Evolutionary conservation across 2,888 invertebrate species (phyloP), one percentile per base, ranked within the genome.

Genomic region (Euclidia mi): DNA sequence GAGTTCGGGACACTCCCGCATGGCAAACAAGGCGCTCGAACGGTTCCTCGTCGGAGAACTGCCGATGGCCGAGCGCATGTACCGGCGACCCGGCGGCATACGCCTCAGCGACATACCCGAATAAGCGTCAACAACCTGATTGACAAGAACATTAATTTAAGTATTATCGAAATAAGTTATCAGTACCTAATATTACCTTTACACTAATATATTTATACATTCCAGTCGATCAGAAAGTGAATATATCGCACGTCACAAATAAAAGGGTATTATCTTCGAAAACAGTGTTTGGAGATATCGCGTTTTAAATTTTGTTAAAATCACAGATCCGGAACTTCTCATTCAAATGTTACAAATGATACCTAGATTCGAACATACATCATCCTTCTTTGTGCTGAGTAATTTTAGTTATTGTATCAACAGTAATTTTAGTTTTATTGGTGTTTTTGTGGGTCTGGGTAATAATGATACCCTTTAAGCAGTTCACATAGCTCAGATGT

Each of bases 41-140:
- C 95, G 96, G n/a, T 97, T 96, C 86, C 88, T 96, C 1, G 95
- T 98, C 17, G 98, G 98, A 0, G 96, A 97, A 78, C 93, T 98
- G 15, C 97, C 98, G 0, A 82, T 95, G 64, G 94, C 95, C 12
- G 97, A 98, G 78, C 95, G 97, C 66, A 96, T 98, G 79, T 98
- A 97, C 84, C 95, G 97, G 3, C 94, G 95, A 34, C 92, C 95
- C 0, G 95, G 95, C 0, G 96, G 96, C 11, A 95, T 96, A 28
- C 91, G 89, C 14, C 91, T 96, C 11, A 95, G 94, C 62, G 95
- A 95, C 64, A 94, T 96, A 71, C 96, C 96, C 0, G 94, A 95
- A 67, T 95, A 76, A 82, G 12, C n/a, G n/a, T 11, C 10, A 37
- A 47, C 35, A 37, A 17, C 45, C 28, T 9, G 34, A 46, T 20